Base-by-base conservation (phyloP, 2,797 vertebrate species). In the Gallinago stenura region DNA sequence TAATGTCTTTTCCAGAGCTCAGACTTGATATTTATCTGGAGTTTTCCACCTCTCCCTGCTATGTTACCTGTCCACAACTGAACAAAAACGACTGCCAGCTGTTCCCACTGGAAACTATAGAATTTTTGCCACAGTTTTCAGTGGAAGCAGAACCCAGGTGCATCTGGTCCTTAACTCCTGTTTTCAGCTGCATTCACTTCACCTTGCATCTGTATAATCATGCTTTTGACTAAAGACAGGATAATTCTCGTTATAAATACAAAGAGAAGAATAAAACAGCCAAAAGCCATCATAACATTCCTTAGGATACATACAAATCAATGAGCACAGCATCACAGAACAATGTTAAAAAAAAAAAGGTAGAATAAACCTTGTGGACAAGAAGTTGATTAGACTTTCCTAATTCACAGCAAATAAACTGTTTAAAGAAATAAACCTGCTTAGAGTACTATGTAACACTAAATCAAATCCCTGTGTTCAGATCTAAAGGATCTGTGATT, bases 81-180 rank as follows among this genome's bases (percentile, higher is more conserved):
- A 77, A 45, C 17, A 83, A 73, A 87, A 76, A 15, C 0, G 19
- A 54, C 4, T 65, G 10, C 3, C 10, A 86, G 19, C 24, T 51
- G 8, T 7, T 64, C 22, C 13, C 39, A 19, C 26, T 28, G 5
- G 30, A 86, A 86, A 30, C 17, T 39, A 39, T 12, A 12, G 10
- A 37, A 31, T 15, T 86, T 85, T 77, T 60, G 22, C 35, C 33
- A 18, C 10, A 50, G 18, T 22, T 81, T 66, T 86, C 61, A 80
- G 33, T 14, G 33, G 24, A 53, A 80, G 22, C 31, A 35, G 16
- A 45, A 72, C 0, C 1, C 0, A 9, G 21, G 15, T 30, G 20
- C 24, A 56, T 9, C 1, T 2, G 26, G 39, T 48, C 48, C 17
- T 53, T 57, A 72, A 41, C 13, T 76, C 61, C 12, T 72, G 13